Conservation (phyloP, 2,888 invertebrate genomes). For the Amblyjoppa proteus region DNA sequence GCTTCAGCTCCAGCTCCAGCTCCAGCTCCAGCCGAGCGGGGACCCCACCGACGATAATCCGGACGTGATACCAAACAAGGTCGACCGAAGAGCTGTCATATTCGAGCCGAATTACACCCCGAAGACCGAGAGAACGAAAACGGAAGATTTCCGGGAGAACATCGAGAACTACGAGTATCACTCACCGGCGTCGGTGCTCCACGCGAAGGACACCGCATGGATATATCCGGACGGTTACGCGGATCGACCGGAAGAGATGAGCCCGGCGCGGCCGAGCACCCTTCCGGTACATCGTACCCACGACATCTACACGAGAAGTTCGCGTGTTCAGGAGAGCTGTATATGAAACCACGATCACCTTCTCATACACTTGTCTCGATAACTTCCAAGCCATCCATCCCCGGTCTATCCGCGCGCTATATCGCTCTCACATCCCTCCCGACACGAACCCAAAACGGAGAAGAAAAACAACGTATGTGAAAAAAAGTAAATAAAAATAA, state of each 20-base stretch:
- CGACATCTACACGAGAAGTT: constrained; percentile 82
- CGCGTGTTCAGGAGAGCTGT: constrained; percentile 82
- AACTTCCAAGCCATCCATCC: constrained; percentile 52
- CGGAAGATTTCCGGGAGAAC: constrained; percentile 69
- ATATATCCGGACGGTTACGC: constrained; percentile 78
- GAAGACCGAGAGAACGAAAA: constrained; percentile 75
- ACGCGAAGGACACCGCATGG: constrained; percentile 78
- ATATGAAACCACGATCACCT: constrained; percentile 74
- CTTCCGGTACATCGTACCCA: constrained; percentile 81
- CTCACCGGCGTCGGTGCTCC: constrained; percentile 74
- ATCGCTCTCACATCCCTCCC: constrained; percentile 22
- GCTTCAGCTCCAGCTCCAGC: constrained; percentile 44
- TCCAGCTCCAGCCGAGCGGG: constrained; percentile 55
- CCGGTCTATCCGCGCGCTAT: constrained; percentile 1
- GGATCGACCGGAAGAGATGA: constrained; percentile 75
- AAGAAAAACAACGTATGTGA: constrained; percentile 17
- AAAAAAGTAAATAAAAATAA: constrained; percentile 15
- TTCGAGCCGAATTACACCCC: constrained; percentile 77
- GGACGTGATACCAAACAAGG: constrained; percentile 80
- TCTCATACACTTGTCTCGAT: constrained; percentile 54
- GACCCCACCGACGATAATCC: constrained; percentile 78
- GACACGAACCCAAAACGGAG: constrained; percentile 10
- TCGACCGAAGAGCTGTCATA: constrained; percentile 77
- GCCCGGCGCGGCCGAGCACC: constrained; percentile 79
- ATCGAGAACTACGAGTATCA: constrained; percentile 76